Conservation (phyloP, 2,888 invertebrate genomes). For the Galerucella pusilla region DNA sequence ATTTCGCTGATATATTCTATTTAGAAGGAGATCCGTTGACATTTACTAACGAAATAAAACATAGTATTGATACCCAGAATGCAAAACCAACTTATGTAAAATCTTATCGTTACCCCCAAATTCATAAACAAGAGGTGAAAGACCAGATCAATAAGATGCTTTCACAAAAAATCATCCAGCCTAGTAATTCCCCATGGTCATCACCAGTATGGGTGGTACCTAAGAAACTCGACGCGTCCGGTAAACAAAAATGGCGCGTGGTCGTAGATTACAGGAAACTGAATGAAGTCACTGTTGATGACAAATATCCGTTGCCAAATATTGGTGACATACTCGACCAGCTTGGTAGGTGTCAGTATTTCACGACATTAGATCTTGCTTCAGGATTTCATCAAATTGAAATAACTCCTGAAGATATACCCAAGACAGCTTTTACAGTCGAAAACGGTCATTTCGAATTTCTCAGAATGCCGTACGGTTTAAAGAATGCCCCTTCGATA, state of each 20-base stretch:
- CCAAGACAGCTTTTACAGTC: no score
- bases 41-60: constrained; percentile 16
- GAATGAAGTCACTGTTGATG: not conserved
- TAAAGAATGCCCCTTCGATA: no score
- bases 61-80: constrained; percentile 9
- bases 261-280: constrained; percentile 20
- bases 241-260: constrained; percentile 11
- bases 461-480: no score
- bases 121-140: constrained; percentile 21
- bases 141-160: no score
- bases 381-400: constrained; percentile 30
- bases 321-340: constrained; percentile 21
- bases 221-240: constrained; percentile 21
- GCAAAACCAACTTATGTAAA: constrained; percentile 3
- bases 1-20: constrained; percentile 15
- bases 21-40: not conserved
- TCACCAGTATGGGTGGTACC: not conserved
- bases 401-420: not conserved
- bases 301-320: constrained; percentile 20
- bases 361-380: constrained; percentile 21
- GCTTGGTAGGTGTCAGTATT: constrained; percentile 23
- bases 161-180: no score
- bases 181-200: no score
- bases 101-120: constrained; percentile 26
- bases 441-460: no score